Evolutionary conservation across 2,797 vertebrate species (phyloP), one percentile per base, ranked within the genome.

Genomic region (Notamacropus eugenii): DNA sequence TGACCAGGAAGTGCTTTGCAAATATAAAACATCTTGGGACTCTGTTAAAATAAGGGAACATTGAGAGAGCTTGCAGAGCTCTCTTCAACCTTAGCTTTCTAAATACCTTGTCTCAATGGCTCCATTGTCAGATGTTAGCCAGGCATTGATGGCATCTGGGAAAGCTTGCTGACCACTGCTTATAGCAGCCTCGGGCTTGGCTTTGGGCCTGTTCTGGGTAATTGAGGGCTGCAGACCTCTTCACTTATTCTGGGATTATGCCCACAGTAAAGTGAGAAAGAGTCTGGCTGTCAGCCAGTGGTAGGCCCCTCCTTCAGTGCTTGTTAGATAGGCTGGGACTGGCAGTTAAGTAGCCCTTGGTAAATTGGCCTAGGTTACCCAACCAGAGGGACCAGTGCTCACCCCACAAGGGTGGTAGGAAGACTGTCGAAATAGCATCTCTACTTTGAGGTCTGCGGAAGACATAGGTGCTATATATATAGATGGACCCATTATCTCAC

Each of bases 401-500:
- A 1, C 52, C 87, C 90, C n/a, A 13, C 0, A 50, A 0, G 46
- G 46, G 67, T 28, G 93, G 55, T n/a, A 54, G 92, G 90, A 96
- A 92, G 95, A 94, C 92, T 92, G 95, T 90, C 95, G 52, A 56
- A 94, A 58, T 96, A 91, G 46, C 5, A 34, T 57, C 91, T 0
- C 1, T 50, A 34, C 91, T 34, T 52, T 40, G 96, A 97, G 97
- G 97, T 96, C 97, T 97, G 97, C 74, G 93, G 97, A 97, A 98
- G 96, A 94, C 95, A 93, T 95, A 97, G 96, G 96, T 96, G 96
- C 95, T 95, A 93, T 92, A 95, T 92, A 95, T 95, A 96, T 97
- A 95, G 94, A 96, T 93, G 54, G 92, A 93, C 90, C 74, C 11
- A 93, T 93, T 93, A 94, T 92, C 96, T 97, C 94, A 93, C 90